Evolutionary conservation across 2,797 vertebrate genomes (phyloP).

Genomic region (Arnoldichthys spilopterus): DNA sequence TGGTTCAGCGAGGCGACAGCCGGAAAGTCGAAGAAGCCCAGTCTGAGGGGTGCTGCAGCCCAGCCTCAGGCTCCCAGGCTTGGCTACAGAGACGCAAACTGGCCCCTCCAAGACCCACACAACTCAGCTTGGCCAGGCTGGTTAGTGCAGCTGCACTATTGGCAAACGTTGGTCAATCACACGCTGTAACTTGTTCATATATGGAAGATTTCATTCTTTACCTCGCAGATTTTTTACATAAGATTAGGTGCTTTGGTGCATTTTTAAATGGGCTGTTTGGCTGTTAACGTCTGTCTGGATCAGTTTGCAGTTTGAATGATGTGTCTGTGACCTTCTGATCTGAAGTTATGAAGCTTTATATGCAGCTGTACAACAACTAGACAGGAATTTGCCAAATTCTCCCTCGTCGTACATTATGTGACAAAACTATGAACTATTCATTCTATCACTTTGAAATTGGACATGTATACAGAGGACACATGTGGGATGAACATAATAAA

Average conservation of each 20-base stretch:
- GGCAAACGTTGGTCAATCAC: not conserved
- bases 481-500: too few species aligned
- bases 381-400: too few species aligned
- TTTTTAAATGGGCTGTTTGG: too few species aligned
- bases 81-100: constrained; percentile 46
- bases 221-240: not conserved
- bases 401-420: too few species aligned
- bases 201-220: not conserved
- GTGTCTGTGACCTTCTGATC: too few species aligned
- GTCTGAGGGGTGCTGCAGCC: not conserved
- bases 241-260: not conserved
- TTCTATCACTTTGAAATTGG: too few species aligned
- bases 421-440: too few species aligned
- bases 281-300: too few species aligned
- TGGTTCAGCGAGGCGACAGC: constrained; percentile 70
- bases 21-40: constrained; percentile 27
- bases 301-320: too few species aligned
- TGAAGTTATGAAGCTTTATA: too few species aligned
- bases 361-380: too few species aligned
- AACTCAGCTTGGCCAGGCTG: constrained; percentile 70
- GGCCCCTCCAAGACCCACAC: constrained; percentile 63
- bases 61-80: constrained; percentile 41
- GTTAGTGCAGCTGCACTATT: constrained; percentile 65
- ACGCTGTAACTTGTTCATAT: not conserved
- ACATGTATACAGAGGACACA: too few species aligned